phyloP scores from a whole-genome alignment of 2,888 invertebrate genomes.

The Andrena dorsata region DNA sequence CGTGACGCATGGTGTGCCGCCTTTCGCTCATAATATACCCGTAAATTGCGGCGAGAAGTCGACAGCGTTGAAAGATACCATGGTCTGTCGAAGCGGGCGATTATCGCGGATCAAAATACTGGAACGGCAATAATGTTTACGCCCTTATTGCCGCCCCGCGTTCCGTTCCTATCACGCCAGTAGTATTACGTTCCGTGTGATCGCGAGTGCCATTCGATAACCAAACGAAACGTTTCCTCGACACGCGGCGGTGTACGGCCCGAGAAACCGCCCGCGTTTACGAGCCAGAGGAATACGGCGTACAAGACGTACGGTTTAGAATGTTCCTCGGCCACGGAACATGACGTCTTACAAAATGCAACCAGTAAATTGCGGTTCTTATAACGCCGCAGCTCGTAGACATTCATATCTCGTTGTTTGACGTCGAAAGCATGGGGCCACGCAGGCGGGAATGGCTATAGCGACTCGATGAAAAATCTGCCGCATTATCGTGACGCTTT shows the following conservation, averaged over 20 bases:
- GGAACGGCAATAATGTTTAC: not conserved
- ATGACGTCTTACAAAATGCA: slow-evolving; percentile 63
- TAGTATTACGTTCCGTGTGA: slow-evolving; percentile 39
- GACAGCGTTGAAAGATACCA: not conserved
- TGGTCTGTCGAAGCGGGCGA: slow-evolving; percentile 7
- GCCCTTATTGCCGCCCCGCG: too few species aligned
- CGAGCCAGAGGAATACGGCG: slow-evolving; percentile 45
- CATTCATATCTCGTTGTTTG: slow-evolving; percentile 69
- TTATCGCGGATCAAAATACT: slow-evolving; percentile 23
- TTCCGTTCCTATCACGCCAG: slow-evolving; percentile 9
- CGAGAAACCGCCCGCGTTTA: slow-evolving; percentile 40
- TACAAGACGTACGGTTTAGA: slow-evolving; percentile 47
- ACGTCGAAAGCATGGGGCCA: slow-evolving; percentile 37
- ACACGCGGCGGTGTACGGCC: slow-evolving; percentile 21
- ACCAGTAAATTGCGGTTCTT: slow-evolving; percentile 67
- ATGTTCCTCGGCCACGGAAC: slow-evolving; percentile 42
- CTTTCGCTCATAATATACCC: not conserved
- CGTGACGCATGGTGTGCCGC: slow-evolving; percentile 11
- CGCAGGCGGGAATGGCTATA: slow-evolving; percentile 16
- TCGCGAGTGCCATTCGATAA: slow-evolving; percentile 42
- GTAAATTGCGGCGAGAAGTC: too few species aligned
- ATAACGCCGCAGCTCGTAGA: slow-evolving; percentile 63
- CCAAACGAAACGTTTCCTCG: slow-evolving; percentile 46
- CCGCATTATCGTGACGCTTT: slow-evolving; percentile 53
- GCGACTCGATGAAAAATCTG: slow-evolving; percentile 62